Evolutionary conservation across 2,888 invertebrate genomes (phyloP).

Genomic region (Uropetala carovei): DNA sequence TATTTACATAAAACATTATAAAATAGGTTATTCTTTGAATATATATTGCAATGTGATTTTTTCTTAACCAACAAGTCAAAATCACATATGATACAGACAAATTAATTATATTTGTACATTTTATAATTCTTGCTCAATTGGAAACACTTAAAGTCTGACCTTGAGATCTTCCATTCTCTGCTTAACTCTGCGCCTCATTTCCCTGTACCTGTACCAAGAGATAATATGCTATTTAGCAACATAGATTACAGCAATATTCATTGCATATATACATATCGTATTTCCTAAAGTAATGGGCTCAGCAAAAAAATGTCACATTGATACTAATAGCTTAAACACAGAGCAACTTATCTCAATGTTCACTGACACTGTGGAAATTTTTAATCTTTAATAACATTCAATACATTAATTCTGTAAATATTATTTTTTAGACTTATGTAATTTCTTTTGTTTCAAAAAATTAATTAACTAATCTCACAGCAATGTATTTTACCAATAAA

Average conservation of each 20-base stretch:
- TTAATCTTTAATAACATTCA: too few relatives aligned
- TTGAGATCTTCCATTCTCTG: slow-evolving; percentile 84
- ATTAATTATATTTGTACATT: slow-evolving; percentile 3
- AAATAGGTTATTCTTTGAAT: slow-evolving; percentile 57
- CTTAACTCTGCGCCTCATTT: slow-evolving; percentile 81
- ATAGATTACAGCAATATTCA: slow-evolving; percentile 15
- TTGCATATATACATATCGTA: not conserved
- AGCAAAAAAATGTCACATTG: not conserved
- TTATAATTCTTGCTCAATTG: not conserved
- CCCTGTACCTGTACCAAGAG: slow-evolving; percentile 77
- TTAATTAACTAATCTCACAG: too few relatives aligned
- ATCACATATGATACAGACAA: slow-evolving; percentile 28
- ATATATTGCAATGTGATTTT: slow-evolving; percentile 47
- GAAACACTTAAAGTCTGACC: slow-evolving; percentile 77
- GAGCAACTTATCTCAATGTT: not conserved
- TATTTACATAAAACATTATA: slow-evolving; percentile 61
- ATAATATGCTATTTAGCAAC: slow-evolving; percentile 26
- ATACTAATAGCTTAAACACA: too few relatives aligned
- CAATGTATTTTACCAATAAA: too few relatives aligned
- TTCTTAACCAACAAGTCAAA: slow-evolving; percentile 15
- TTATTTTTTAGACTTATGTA: too few relatives aligned
- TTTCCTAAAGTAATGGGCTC: not conserved
- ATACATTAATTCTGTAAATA: too few relatives aligned
- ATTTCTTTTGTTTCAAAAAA: too few relatives aligned
- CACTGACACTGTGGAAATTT: not conserved